These are phyloP conservation scores for Xylota sylvarum DNA, from an alignment of 2,888 invertebrate genomes.

Conservation along the genomic window DNA sequence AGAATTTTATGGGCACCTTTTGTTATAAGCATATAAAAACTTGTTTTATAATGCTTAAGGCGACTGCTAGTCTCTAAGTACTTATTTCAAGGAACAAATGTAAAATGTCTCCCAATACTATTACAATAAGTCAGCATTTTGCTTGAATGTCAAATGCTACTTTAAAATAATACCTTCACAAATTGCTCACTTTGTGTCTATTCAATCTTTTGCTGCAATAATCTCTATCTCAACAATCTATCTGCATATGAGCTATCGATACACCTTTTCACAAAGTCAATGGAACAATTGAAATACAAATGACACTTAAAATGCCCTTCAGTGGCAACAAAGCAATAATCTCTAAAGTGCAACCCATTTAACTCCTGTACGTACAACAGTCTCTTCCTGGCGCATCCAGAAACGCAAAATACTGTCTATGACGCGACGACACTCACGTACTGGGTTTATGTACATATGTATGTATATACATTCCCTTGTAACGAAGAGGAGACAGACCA, in stretches of 20 bases:
- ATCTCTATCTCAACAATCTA: conserved; percentile 52
- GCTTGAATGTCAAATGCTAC: conserved; percentile 57
- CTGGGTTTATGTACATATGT: conserved; percentile 14
- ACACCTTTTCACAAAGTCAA: conserved; percentile 54
- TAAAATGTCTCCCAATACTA: too few species aligned
- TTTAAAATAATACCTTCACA: conserved; percentile 14
- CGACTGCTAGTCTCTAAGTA: too few species aligned
- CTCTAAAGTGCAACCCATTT: conserved; percentile 63
- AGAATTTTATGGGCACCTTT: too few species aligned
- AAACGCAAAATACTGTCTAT: conserved; percentile 31
- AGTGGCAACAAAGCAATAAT: conserved; percentile 65
- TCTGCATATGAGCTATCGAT: conserved; percentile 56
- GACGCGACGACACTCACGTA: conserved; percentile 57
- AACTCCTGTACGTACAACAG: conserved; percentile 39
- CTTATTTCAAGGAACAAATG: too few species aligned
- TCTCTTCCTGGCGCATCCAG: conserved; percentile 34
- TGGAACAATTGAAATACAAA: conserved; percentile 69
- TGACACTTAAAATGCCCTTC: conserved; percentile 64
- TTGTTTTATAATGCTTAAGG: too few species aligned
- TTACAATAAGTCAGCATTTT: conserved; percentile 26
- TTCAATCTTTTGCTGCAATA: conserved; percentile 26
- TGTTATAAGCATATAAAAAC: too few species aligned
- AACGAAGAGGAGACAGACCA: conserved; percentile 42
- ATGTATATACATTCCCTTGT: conserved; percentile 36
- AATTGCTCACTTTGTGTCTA: background rate